Evolutionary conservation across 2,113 vertebrate genomes (phyloP).

Genomic region (Macquaria ambigua): DNA sequence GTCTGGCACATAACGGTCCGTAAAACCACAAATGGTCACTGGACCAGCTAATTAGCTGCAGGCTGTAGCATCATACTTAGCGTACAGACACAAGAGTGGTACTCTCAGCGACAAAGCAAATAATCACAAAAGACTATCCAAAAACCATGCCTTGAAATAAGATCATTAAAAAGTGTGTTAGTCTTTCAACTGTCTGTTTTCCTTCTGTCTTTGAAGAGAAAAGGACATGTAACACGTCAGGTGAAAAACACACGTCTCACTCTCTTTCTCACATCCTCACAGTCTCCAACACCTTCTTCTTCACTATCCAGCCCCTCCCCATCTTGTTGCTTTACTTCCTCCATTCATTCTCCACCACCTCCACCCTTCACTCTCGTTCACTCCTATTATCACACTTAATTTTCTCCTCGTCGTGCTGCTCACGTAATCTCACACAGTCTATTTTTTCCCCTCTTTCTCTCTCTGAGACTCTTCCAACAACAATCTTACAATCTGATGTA

Average conservation of each 20-base stretch:
- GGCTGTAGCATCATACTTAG: background rate
- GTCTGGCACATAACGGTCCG: too few relatives aligned
- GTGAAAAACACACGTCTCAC: background rate
- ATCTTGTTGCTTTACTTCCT: background rate
- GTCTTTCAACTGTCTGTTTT: background rate
- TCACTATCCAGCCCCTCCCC: background rate
- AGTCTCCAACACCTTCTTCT: slow-evolving; percentile 25
- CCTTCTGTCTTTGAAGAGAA: background rate
- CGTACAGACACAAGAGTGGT: background rate
- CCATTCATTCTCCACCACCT: slow-evolving; percentile 18
- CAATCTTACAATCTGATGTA: background rate
- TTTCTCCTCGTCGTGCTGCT: background rate
- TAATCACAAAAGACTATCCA: background rate
- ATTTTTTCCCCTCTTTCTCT: background rate
- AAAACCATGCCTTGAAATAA: background rate
- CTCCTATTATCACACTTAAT: slow-evolving; percentile 12
- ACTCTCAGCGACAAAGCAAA: background rate
- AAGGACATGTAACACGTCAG: background rate
- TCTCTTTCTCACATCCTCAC: slow-evolving; percentile 41
- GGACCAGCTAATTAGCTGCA: background rate
- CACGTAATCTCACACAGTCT: slow-evolving; percentile 22
- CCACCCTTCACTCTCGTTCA: background rate
- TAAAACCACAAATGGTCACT: too few relatives aligned
- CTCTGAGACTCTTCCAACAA: background rate
- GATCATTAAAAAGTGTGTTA: background rate